Percentiles rank a stretch among this genome's conserved stretches.
phyloP scores from a whole-genome alignment of 1,140 invertebrate genomes.

The Orchestia grillus region DNA sequence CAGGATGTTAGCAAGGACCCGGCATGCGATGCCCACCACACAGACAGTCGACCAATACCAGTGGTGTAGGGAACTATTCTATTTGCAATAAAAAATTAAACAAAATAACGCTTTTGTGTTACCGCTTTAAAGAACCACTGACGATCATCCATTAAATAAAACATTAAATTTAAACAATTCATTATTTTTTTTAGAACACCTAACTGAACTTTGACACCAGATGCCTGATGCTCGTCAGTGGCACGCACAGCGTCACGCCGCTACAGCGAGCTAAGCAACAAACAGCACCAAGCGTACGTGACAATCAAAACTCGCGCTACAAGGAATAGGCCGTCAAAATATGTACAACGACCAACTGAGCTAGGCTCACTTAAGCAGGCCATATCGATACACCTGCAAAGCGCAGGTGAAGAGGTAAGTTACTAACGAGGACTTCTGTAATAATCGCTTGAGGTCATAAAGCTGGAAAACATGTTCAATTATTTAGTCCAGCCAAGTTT shows the following conservation, averaged over 20 bases:
- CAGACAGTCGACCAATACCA: not conserved
- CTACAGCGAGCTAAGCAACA: not conserved
- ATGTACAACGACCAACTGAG: not conserved
- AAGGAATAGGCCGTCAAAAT: not conserved
- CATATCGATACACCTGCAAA: not conserved
- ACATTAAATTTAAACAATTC: too few species aligned
- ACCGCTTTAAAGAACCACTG: not conserved
- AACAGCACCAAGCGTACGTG: not conserved
- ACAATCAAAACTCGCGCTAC: not conserved
- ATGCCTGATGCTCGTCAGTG: not conserved
- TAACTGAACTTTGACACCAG: not conserved
- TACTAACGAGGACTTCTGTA: too few species aligned
- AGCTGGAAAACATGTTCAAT: not conserved
- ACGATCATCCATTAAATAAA: not conserved
- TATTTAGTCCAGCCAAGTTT: not conserved
- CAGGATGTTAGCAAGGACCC: not conserved
- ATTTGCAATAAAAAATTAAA: too few species aligned
- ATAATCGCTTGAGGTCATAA: too few species aligned
- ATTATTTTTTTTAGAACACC: not conserved
- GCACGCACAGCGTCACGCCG: not conserved
- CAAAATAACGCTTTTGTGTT: too few species aligned
- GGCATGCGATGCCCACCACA: not conserved
- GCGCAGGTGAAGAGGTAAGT: too few species aligned
- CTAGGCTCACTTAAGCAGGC: not conserved
- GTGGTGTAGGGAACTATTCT: not conserved